These are phyloP conservation scores for Ophion ellenae DNA, from an alignment of 2,888 invertebrate species.

Conservation along the genomic window DNA sequence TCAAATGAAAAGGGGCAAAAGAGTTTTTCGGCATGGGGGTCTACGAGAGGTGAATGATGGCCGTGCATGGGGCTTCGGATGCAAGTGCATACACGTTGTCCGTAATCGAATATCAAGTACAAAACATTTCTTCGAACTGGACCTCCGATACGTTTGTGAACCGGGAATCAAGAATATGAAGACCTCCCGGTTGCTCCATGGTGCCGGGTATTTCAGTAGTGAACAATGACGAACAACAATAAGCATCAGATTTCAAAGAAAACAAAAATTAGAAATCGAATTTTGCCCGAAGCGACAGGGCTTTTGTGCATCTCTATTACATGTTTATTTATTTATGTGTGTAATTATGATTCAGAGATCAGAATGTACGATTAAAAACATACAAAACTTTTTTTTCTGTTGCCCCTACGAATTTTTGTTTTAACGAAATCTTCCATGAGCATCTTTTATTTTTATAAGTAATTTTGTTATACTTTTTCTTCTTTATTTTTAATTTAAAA, in stretches of 20 bases:
- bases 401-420: too few relatives aligned
- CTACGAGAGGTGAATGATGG: conserved; percentile 12
- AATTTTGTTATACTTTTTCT: too few relatives aligned
- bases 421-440: too few relatives aligned
- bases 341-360: too few relatives aligned
- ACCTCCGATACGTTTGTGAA: not conserved
- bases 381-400: too few relatives aligned
- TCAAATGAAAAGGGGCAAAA: not conserved
- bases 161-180: not conserved
- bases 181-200: not conserved
- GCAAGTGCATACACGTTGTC: not conserved
- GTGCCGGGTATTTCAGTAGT: not conserved
- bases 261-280: not conserved
- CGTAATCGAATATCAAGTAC: not conserved
- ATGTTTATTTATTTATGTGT: too few relatives aligned
- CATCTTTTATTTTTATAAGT: too few relatives aligned
- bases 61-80: not conserved
- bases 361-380: too few relatives aligned
- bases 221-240: not conserved
- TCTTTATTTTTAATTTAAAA: too few relatives aligned
- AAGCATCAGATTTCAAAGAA: not conserved
- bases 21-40: conserved; percentile 5
- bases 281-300: not conserved
- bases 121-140: not conserved
- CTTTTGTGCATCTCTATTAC: too few relatives aligned